Conservation (phyloP, 2,113 vertebrate species). For the Todiramphus saurophagus region DNA sequence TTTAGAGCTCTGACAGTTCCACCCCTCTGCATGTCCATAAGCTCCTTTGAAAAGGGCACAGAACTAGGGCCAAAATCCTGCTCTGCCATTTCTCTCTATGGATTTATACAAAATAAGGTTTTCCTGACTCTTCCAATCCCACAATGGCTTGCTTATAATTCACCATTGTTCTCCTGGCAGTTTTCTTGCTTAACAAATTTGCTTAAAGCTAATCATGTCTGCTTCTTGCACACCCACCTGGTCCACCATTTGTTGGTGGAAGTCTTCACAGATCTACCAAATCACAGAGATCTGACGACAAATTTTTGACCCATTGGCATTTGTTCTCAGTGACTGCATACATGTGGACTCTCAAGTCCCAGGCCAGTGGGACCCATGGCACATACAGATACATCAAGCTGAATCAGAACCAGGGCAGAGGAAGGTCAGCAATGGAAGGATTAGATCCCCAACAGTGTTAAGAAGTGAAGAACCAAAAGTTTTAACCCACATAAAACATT, state of each 20-base stretch:
- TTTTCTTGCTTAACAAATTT: not conserved
- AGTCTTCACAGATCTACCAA: accelerated
- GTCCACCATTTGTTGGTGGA: not conserved
- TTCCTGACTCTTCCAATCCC: not conserved
- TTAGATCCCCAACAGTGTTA: not conserved
- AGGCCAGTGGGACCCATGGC: accelerated
- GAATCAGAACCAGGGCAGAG: not conserved
- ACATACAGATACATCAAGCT: not conserved
- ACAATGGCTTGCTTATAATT: not conserved
- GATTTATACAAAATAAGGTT: not conserved
- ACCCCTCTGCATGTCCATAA: not conserved
- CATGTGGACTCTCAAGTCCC: not conserved
- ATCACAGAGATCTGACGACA: not conserved
- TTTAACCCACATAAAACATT: not conserved
- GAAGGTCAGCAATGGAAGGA: accelerated
- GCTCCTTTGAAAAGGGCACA: not conserved
- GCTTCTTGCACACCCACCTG: not conserved
- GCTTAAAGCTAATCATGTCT: not conserved
- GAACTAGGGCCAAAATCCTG: not conserved
- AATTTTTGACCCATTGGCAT: not conserved
- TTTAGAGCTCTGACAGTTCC: not conserved
- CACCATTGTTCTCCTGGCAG: not conserved
- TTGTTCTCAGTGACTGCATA: not conserved
- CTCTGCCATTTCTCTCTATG: not conserved
- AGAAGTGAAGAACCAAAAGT: not conserved